Base-by-base conservation (phyloP, 1,140 invertebrate genomes). In the Heliothis subflexa region DNA sequence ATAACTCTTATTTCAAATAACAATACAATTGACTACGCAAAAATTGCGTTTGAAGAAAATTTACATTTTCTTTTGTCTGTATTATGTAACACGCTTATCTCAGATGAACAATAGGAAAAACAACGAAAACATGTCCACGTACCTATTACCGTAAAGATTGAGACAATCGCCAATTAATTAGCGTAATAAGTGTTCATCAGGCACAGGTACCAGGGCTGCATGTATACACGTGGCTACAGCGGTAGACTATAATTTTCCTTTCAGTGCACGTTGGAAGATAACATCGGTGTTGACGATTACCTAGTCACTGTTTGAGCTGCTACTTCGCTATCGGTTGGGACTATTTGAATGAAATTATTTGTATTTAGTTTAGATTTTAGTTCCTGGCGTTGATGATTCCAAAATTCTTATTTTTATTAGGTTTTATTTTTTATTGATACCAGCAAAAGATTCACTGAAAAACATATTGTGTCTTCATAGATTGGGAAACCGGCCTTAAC, bases 191-290 rank as follows among this genome's bases (percentile, higher is more conserved):
- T 47, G 40, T 49, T 16, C 16, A 47, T 16, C 16, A 45, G 25
- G 21, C 40, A 21, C 16, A 16, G 62, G 5, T 13, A 7, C 21
- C 25, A 25, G 50, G 47, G 25, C 18, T 25, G 66, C 28, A 52
- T 1, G 47, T 50, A 52, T 18, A 49, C 66, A 70, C 66, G 66
- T 70, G 66, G 45, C 66, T 3, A 1, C 47, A 14, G 7, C 66
- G 47, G 45, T 52, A 47, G 18, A 40, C 45, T 66, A 66, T 70
- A 70, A 70, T 70, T 70, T 70, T 70, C 66, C 21, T 70, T 70
- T 14, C 66, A 50, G 18, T 3, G 47, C 66, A 70, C 66, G 66
- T 70, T 70, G 50, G 25, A 14, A 70, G 47, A 70, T 70, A 70
- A 28, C 47, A 70, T 70, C 66, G 1, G 66, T 70, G 66, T 70